Evolutionary conservation across 92 coral and sea anemone genomes (phyloP).

Genomic region (Pocillopora grandis): DNA sequence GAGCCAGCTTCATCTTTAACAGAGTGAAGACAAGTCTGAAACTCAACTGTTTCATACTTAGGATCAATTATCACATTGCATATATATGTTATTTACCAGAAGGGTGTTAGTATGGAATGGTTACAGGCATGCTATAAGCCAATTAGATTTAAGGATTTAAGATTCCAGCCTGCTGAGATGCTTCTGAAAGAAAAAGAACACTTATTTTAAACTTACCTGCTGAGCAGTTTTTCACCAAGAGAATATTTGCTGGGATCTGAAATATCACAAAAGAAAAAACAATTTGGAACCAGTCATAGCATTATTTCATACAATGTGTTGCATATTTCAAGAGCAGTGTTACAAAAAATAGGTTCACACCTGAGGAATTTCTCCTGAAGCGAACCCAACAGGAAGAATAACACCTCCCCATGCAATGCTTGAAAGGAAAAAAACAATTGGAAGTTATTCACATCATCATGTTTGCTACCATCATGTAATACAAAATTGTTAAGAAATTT

Average conservation of each 20-base stretch:
- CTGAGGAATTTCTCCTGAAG: slow-evolving; percentile 85
- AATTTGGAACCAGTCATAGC: background rate
- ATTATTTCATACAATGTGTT: background rate
- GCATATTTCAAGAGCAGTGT: background rate
- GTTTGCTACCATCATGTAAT: no score
- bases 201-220: slow-evolving; percentile 59
- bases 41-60: no score
- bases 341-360: background rate
- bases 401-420: slow-evolving; percentile 89
- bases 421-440: background rate
- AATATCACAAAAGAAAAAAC: background rate
- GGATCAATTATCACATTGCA: no score
- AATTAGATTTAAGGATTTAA: background rate
- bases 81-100: no score
- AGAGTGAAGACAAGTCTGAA: no score
- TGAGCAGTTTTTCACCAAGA: slow-evolving; percentile 73
- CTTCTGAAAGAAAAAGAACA: no score
- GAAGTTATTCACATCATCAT: no score
- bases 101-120: no score
- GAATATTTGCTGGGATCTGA: slow-evolving; percentile 83
- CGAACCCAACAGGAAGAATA: slow-evolving; percentile 80
- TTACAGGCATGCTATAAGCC: no score
- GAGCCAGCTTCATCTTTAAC: no score
- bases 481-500: background rate
- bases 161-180: no score